Evolutionary conservation across 2,888 invertebrate genomes (phyloP), one percentile per base, ranked within the genome.

Genomic region (Aspidiotus rigidus): DNA sequence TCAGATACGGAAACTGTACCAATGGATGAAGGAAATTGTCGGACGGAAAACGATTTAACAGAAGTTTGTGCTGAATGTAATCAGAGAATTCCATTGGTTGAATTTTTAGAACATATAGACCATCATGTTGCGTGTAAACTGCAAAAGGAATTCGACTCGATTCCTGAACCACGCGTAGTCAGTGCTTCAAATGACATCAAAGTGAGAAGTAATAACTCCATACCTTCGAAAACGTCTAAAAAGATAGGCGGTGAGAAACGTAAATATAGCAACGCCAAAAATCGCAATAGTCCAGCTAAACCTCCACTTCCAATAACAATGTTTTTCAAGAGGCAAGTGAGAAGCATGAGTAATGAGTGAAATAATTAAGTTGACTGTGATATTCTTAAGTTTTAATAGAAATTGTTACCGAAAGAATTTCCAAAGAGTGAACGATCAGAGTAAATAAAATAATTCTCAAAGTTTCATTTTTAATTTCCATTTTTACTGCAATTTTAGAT

Each of bases 101-200:
- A 86, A 71, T 81, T 87, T 74, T 77, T 81, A 0, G 88, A 90
- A 75, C 94, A 94, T 79, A 78, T 83, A 74, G 94, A 95, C 79
- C 93, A 85, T 77, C 95, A 95, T 77, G 82, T 88, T 74, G 95
- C 95, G 7, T 84, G 86, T 75, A 86, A 86, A 75, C 77, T 95
- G 64, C 90, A 85, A 74, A 79, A 82, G 73, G 83, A 86, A 78
- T 76, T 88, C 8, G 88, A 88, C 75, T 28, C 28, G 1, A 70
- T 70, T 2, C 57, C 67, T 17, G 61, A 13, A 28, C 28, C 61
- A 13, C 53, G 28, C n/a, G 64, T 40, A 2, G 40, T 7, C 9
- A 54, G 39, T 2, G 55, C 40, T 9, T 53, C 53, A n/a, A 54
- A 13, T 7, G 54, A 40, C 13, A 64, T 17, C 7, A 64, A 10